phyloP scores from a whole-genome alignment of 2,888 invertebrate species.

The Thumatha senex region DNA sequence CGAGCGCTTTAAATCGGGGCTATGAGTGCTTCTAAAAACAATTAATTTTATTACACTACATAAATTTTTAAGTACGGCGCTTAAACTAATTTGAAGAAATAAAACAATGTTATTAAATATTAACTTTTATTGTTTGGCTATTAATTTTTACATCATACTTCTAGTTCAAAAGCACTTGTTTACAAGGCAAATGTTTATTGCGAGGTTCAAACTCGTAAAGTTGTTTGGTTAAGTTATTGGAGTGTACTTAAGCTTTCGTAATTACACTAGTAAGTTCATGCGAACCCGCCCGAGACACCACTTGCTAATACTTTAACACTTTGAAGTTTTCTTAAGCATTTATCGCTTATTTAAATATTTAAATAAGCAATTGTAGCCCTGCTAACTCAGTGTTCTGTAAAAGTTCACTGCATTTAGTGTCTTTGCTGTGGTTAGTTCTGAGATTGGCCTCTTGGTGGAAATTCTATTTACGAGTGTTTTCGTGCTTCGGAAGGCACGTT shows the following conservation, averaged over 20 bases:
- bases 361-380: not conserved
- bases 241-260: constrained; percentile 5
- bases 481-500: no score
- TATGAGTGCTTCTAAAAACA: no score
- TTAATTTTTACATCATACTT: not conserved
- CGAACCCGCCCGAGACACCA: not conserved
- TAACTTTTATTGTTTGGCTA: not conserved
- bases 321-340: not conserved
- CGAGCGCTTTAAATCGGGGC: not conserved
- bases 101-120: not conserved
- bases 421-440: no score
- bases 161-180: not conserved
- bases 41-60: no score
- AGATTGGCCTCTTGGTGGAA: no score
- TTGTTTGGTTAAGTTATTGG: constrained; percentile 9
- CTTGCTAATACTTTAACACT: not conserved
- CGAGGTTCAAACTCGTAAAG: constrained; percentile 18
- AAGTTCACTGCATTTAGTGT: no score
- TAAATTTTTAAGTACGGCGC: not conserved
- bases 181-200: constrained; percentile 3
- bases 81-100: not conserved
- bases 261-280: not conserved
- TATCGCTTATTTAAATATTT: not conserved
- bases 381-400: no score
- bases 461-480: no score